phyloP scores from a whole-genome alignment of 2,888 invertebrate species.

The Elegia similella region DNA sequence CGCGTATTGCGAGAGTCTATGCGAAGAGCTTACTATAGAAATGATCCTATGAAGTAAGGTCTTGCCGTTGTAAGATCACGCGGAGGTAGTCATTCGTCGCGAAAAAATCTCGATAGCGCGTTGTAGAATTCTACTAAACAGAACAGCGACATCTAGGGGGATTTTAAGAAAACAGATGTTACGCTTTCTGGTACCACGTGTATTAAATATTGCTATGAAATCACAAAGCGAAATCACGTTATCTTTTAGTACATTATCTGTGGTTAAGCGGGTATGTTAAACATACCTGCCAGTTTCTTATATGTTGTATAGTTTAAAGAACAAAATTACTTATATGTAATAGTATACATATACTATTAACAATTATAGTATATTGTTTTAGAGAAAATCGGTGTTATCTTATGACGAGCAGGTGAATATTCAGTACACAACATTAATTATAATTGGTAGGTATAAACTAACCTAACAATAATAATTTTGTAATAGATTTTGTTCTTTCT shows the following conservation, averaged over 20 bases:
- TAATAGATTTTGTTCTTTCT: no score
- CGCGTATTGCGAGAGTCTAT: constrained; percentile 38
- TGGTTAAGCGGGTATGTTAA: background rate
- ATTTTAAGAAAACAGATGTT: background rate
- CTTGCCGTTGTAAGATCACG: constrained; percentile 26
- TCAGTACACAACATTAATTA: no score
- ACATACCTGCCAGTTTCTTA: background rate
- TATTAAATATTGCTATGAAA: background rate
- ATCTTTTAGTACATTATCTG: background rate
- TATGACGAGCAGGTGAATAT: no score
- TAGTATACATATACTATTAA: no score
- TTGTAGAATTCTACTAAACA: constrained; percentile 40
- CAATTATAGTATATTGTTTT: no score
- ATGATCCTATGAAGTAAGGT: constrained; percentile 43
- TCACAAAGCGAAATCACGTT: background rate
- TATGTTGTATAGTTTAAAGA: no score
- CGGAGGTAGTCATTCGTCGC: constrained; percentile 10
- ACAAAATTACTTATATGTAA: no score
- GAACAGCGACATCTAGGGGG: constrained; percentile 21
- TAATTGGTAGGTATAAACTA: no score
- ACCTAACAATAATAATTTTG: no score
- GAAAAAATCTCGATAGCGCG: constrained; percentile 38
- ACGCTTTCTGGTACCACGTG: constrained; percentile 1
- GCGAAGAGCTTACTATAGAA: constrained; percentile 48
- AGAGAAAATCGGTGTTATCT: no score